A percentile compares a stretch with the other conserved stretches of the same genome.
Evolutionary conservation across 2,113 vertebrate species (phyloP).

Genomic region (Corythaeola cristata): DNA sequence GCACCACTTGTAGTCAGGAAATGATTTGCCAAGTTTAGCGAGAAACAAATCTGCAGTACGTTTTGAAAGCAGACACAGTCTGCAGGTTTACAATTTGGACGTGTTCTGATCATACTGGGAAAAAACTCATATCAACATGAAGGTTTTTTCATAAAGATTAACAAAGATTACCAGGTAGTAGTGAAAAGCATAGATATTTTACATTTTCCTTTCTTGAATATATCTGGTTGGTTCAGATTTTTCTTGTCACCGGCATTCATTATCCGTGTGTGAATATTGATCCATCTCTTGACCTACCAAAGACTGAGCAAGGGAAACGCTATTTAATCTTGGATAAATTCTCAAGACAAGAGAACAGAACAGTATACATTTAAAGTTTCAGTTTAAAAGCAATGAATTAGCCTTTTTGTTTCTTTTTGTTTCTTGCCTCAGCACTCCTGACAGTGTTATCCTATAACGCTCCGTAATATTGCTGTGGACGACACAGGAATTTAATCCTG

Average conservation of each 20-base stretch:
- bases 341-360: background rate
- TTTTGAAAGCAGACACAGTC: background rate
- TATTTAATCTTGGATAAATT: background rate
- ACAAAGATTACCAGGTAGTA: background rate
- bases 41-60: background rate
- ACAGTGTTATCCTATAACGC: background rate
- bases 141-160: background rate
- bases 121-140: background rate
- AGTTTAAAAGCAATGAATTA: background rate
- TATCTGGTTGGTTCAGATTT: background rate
- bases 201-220: background rate
- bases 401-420: background rate
- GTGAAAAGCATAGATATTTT: background rate
- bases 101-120: background rate
- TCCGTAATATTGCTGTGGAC: background rate
- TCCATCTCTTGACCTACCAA: slow-evolving; percentile 20
- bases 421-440: background rate
- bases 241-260: background rate
- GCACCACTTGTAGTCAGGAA: background rate
- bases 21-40: background rate
- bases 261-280: background rate
- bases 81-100: background rate
- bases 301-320: slow-evolving; percentile 20
- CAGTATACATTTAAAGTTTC: background rate
- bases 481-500: background rate